Conservation (phyloP, 1,140 invertebrate species). For the Lamellibrachia luymesi region DNA sequence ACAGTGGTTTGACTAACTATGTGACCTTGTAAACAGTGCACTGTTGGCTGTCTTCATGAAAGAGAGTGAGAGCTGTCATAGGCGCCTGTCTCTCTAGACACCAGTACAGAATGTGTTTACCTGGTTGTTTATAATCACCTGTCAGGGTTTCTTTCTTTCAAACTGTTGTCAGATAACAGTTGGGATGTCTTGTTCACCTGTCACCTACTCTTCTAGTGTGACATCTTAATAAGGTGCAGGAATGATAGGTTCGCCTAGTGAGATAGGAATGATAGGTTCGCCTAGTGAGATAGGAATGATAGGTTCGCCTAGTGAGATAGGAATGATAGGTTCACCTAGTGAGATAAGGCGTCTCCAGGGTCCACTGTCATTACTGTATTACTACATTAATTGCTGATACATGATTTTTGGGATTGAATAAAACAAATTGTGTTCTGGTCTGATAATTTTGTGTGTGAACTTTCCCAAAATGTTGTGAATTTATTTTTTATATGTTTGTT, state of each 20-base stretch:
- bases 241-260: background rate
- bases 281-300: too few species aligned
- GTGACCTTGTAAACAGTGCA: background rate
- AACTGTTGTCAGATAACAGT: background rate
- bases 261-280: background rate
- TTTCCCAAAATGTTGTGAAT: background rate
- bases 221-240: background rate
- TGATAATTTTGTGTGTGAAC: background rate
- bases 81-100: background rate
- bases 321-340: too few species aligned
- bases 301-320: too few species aligned
- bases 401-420: too few species aligned
- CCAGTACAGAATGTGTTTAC: background rate
- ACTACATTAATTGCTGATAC: too few species aligned
- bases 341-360: too few species aligned
- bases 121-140: background rate
- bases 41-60: background rate
- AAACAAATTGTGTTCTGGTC: too few species aligned
- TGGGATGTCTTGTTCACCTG: background rate
- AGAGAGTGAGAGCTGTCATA: background rate
- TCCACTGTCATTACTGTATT: too few species aligned
- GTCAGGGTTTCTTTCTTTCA: too few species aligned
- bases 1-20: background rate
- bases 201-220: background rate
- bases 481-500: background rate